Conservation (phyloP, 2,888 invertebrate genomes). For the Caenorhabditis angaria region DNA sequence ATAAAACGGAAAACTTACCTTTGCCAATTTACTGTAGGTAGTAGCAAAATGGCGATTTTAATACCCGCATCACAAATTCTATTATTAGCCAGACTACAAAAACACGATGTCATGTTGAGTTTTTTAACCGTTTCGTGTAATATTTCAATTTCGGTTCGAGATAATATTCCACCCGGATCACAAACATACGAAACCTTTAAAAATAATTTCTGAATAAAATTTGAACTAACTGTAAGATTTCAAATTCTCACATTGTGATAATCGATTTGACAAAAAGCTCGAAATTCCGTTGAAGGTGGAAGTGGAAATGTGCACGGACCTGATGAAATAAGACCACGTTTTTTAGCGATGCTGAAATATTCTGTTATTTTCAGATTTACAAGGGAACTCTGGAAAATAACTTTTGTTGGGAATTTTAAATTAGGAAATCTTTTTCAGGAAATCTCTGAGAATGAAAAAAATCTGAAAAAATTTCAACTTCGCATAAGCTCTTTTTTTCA, state of each 20-base stretch:
- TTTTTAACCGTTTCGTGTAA: constrained; percentile 41
- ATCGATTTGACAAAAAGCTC: constrained; percentile 52
- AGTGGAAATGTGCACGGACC: constrained; percentile 53
- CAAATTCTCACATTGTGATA: constrained; percentile 55
- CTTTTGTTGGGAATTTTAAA: no score
- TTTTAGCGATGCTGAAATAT: neutral
- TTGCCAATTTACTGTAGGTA: constrained; percentile 41
- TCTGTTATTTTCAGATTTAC: no score
- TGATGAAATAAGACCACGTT: constrained; percentile 26
- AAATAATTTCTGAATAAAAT: neutral
- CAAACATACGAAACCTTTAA: constrained; percentile 54
- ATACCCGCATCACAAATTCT: constrained; percentile 22
- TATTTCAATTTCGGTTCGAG: constrained; percentile 54
- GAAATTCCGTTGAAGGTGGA: constrained; percentile 46
- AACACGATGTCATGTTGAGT: constrained; percentile 57
- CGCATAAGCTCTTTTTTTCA: no score
- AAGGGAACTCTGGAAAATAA: no score
- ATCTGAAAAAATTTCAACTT: no score
- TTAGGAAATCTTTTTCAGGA: no score
- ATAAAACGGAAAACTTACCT: neutral
- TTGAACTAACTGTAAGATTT: neutral
- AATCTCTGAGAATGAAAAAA: no score
- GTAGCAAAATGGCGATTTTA: constrained; percentile 27
- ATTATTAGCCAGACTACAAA: constrained; percentile 34
- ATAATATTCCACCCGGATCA: constrained; percentile 55